Percentiles rank a stretch among this genome's conserved stretches.
Evolutionary conservation across 2,888 invertebrate species (phyloP).

Genomic region (Agrotis puta): DNA sequence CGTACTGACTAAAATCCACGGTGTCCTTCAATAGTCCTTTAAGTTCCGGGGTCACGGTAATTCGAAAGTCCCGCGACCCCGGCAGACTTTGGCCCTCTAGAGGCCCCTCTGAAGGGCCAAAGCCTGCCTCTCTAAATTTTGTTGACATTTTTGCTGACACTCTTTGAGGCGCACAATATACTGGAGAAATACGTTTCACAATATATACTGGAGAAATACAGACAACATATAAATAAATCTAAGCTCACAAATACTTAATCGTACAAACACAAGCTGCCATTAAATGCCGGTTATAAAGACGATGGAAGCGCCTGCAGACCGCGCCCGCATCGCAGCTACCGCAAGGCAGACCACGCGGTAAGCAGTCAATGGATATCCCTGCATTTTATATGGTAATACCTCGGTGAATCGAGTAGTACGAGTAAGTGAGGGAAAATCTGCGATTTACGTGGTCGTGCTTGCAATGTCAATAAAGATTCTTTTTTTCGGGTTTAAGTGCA

Average conservation of each 20-base stretch:
- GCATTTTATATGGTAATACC: slow-evolving; percentile 27
- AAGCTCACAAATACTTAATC: slow-evolving; percentile 38
- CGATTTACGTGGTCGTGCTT: not conserved
- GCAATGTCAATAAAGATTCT: not conserved
- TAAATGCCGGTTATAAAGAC: slow-evolving; percentile 56
- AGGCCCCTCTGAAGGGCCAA: no score
- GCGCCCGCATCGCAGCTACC: slow-evolving; percentile 39
- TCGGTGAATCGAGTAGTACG: not conserved
- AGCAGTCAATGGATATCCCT: slow-evolving; percentile 33
- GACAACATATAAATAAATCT: slow-evolving; percentile 20
- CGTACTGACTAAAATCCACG: no score
- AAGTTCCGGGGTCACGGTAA: no score
- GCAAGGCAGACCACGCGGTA: slow-evolving; percentile 20
- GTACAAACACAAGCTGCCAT: slow-evolving; percentile 38
- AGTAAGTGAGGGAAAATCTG: not conserved
- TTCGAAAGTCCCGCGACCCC: no score
- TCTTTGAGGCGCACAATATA: no score
- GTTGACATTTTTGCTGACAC: no score
- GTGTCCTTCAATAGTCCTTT: no score
- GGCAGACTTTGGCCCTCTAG: no score
- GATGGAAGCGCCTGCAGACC: slow-evolving; percentile 41
- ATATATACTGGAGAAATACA: not conserved
- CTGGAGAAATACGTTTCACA: no score
- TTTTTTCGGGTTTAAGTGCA: no score
- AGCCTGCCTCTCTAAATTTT: no score